Conservation (phyloP, 1,140 invertebrate genomes). For the Pissodes strobi region DNA sequence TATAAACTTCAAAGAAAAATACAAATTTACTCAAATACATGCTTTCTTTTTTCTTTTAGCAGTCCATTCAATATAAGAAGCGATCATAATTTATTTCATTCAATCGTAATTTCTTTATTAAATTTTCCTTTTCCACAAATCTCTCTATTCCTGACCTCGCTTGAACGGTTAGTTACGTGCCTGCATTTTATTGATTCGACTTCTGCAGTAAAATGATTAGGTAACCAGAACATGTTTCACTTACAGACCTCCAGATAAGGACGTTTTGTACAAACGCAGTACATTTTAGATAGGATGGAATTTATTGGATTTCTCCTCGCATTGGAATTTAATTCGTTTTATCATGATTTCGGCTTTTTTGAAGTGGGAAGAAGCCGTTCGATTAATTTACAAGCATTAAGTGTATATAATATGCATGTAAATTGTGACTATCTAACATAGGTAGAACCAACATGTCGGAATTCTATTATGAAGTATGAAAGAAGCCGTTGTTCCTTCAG, state of each 20-base stretch:
- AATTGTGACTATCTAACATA: no score
- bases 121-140: not conserved
- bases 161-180: not conserved
- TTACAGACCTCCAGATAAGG: slow-evolving; percentile 19
- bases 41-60: not conserved
- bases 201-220: slow-evolving; percentile 18
- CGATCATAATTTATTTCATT: not conserved
- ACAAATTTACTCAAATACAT: no score
- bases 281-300: slow-evolving; percentile 8
- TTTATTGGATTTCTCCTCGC: slow-evolving; percentile 14
- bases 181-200: slow-evolving; percentile 7
- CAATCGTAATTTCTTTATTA: not conserved
- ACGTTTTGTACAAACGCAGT: slow-evolving; percentile 6
- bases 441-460: no score
- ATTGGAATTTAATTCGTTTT: slow-evolving; percentile 15
- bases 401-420: no score
- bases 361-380: no score
- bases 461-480: no score
- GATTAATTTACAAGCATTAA: no score
- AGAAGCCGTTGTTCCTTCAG: no score
- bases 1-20: no score
- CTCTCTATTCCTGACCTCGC: not conserved
- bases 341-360: not conserved
- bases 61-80: not conserved
- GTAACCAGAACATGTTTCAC: slow-evolving; percentile 21